Evolutionary conservation across 2,797 vertebrate genomes (phyloP).

Genomic region (Simalia tracyae): DNA sequence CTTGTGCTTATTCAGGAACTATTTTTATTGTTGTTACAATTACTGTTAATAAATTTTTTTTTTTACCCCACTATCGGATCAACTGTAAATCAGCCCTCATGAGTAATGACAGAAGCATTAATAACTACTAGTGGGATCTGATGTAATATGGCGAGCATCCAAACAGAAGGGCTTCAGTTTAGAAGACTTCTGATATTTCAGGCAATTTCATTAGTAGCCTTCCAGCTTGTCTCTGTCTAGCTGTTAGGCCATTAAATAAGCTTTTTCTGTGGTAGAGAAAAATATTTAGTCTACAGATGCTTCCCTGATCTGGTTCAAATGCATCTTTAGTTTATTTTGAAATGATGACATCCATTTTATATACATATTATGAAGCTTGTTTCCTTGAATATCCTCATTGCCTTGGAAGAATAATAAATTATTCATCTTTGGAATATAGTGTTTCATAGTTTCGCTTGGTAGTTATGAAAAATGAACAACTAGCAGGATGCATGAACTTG

Average conservation of each 20-base stretch:
- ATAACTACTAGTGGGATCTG: not conserved
- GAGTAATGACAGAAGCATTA: not conserved
- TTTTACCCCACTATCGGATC: not conserved
- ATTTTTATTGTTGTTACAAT: not conserved
- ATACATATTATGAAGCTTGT: not conserved
- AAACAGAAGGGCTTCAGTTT: not conserved
- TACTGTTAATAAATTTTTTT: not conserved
- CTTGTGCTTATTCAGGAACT: not conserved
- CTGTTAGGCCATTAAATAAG: not conserved
- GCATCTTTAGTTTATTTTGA: constrained; percentile 7
- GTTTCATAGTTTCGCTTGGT: not conserved
- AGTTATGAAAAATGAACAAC: constrained; percentile 19
- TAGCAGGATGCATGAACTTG: constrained; percentile 8
- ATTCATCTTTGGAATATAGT: not conserved
- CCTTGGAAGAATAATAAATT: constrained; percentile 14
- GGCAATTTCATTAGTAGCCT: not conserved
- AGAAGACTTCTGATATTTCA: not conserved
- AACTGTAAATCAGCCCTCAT: not conserved
- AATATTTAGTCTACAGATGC: constrained; percentile 20
- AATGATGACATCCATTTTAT: constrained; percentile 1
- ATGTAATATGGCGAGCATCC: not conserved
- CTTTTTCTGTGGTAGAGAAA: not conserved
- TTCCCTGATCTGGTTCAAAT: constrained; percentile 5
- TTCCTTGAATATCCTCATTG: constrained; percentile 18
- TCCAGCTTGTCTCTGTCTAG: not conserved